Percentiles rank a stretch among this genome's conserved stretches.
Evolutionary conservation across 1,140 invertebrate species (phyloP).

Genomic region (Anagrus nilaparvatae): DNA sequence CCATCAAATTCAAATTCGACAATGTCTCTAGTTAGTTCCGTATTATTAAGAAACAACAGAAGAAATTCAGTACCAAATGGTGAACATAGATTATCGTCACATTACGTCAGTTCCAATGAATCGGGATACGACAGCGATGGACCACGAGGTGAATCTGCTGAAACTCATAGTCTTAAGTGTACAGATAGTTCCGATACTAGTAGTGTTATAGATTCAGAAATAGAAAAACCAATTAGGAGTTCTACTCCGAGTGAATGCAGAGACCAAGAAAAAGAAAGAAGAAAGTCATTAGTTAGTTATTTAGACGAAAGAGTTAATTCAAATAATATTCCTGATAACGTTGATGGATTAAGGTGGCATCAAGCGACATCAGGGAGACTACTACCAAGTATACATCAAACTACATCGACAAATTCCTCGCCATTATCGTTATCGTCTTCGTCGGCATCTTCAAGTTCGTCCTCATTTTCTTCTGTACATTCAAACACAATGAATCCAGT

Average conservation of each 20-base stretch:
- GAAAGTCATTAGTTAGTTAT: neutral
- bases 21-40: slow-evolving; percentile 9
- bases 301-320: slow-evolving; percentile 1
- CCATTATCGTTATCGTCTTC: slow-evolving; percentile 15
- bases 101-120: slow-evolving; percentile 71
- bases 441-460: slow-evolving; percentile 2
- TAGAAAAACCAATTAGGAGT: slow-evolving; percentile 33
- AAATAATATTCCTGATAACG: neutral
- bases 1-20: too few relatives aligned
- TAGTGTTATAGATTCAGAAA: slow-evolving; percentile 35
- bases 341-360: slow-evolving; percentile 37
- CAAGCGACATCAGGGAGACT: slow-evolving; percentile 33
- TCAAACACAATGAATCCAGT: too few relatives aligned
- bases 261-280: slow-evolving; percentile 20
- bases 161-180: slow-evolving; percentile 30
- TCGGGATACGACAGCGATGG: slow-evolving; percentile 75
- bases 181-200: slow-evolving; percentile 37
- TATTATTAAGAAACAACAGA: slow-evolving; percentile 29
- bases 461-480: slow-evolving; percentile 2
- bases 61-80: slow-evolving; percentile 32
- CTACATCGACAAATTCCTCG: slow-evolving; percentile 13
- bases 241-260: slow-evolving; percentile 29
- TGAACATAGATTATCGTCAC: slow-evolving; percentile 38
- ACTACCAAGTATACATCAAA: slow-evolving; percentile 36
- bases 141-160: slow-evolving; percentile 38